phyloP scores from a whole-genome alignment of 2,888 invertebrate genomes.

The Mythimna impura region DNA sequence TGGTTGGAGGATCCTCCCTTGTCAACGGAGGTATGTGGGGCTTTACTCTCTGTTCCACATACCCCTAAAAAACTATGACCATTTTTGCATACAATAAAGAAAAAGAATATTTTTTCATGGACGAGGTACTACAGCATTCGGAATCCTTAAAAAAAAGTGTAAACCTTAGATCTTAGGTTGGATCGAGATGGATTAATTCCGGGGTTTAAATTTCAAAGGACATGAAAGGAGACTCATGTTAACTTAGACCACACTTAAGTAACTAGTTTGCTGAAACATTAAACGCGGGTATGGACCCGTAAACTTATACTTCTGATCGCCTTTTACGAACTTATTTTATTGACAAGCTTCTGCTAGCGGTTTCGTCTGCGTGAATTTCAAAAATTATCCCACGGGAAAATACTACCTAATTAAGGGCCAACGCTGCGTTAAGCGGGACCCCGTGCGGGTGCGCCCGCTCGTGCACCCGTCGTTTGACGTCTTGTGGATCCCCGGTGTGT shows the following conservation, averaged over 20 bases:
- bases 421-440: too few relatives aligned
- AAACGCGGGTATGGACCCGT: not conserved
- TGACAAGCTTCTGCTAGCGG: not conserved
- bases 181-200: not conserved
- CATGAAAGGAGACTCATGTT: not conserved
- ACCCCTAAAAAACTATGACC: too few relatives aligned
- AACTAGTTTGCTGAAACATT: conserved; percentile 4
- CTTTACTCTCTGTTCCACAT: too few relatives aligned
- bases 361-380: not conserved
- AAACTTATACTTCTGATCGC: conserved; percentile 6
- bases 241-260: conserved; percentile 15
- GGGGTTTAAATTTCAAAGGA: conserved; percentile 4
- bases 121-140: too few relatives aligned
- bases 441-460: too few relatives aligned
- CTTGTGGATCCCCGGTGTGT: too few relatives aligned
- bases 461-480: too few relatives aligned
- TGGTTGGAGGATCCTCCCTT: too few relatives aligned
- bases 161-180: not conserved
- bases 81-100: too few relatives aligned
- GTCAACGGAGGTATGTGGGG: too few relatives aligned
- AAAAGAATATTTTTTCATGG: too few relatives aligned
- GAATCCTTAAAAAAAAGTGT: not conserved
- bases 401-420: too few relatives aligned
- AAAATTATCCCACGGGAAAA: not conserved
- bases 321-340: conserved; percentile 13